Evolutionary conservation across 2,797 vertebrate species (phyloP).

Genomic region (Lophura swinhoii): DNA sequence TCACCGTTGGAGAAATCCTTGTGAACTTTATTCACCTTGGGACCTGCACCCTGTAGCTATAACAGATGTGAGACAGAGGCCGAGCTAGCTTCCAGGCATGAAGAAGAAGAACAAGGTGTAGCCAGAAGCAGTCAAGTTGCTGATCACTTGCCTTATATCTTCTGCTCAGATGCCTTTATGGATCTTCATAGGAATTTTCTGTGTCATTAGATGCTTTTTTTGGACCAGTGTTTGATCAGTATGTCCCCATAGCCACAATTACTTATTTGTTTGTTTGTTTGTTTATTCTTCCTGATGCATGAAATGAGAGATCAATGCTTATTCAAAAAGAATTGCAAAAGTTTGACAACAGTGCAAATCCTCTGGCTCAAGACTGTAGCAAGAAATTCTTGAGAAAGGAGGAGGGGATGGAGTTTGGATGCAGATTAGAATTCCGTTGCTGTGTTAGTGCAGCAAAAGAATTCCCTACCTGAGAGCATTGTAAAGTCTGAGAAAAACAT

Average conservation of each 20-base stretch:
- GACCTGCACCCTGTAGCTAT: neutral
- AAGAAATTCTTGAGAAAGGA: neutral
- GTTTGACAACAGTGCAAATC: neutral
- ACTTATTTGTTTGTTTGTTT: neutral
- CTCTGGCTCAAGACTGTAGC: neutral
- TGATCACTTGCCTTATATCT: neutral
- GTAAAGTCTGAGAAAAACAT: constrained; percentile 46
- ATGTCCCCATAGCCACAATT: neutral
- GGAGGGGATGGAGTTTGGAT: neutral
- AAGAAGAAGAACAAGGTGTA: neutral
- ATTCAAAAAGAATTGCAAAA: neutral
- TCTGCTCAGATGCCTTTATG: neutral
- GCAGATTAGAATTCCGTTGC: constrained; percentile 42
- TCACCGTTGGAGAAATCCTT: neutral
- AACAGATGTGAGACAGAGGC: neutral
- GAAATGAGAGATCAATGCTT: neutral
- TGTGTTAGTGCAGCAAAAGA: constrained; percentile 3
- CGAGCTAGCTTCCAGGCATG: neutral
- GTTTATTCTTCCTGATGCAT: neutral
- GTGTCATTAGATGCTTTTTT: fast-evolving
- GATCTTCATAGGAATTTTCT: neutral
- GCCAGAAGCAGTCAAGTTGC: neutral
- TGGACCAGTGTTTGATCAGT: neutral
- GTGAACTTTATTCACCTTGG: neutral
- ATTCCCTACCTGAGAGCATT: constrained; percentile 31